These are phyloP conservation scores for Ormyrus pomaceus DNA, from an alignment of 2,888 invertebrate species.

Conservation along the genomic window DNA sequence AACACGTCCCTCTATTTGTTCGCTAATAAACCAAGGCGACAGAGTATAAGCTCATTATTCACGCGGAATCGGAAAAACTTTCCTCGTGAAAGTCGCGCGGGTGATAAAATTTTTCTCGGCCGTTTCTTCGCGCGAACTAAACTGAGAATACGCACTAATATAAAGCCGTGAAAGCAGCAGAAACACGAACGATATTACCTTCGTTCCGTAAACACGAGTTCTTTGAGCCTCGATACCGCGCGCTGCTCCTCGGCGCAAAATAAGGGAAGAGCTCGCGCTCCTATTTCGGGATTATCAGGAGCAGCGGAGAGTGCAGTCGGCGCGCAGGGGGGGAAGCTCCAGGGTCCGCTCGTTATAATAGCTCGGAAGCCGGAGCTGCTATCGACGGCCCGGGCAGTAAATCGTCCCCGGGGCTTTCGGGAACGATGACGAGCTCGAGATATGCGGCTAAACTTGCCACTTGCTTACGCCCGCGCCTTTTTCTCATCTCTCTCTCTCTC, in stretches of 20 bases:
- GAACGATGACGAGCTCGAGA: conserved; percentile 22
- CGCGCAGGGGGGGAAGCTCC: background rate
- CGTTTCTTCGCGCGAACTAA: too few relatives aligned
- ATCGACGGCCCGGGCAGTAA: conserved; percentile 17
- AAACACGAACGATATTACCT: too few relatives aligned
- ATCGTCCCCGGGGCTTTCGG: conserved; percentile 24
- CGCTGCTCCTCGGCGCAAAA: conserved; percentile 13
- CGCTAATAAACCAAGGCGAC: too few relatives aligned
- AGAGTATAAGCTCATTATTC: too few relatives aligned
- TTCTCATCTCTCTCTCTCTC: background rate
- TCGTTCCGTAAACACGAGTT: too few relatives aligned
- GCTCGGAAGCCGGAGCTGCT: background rate
- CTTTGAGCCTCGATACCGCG: too few relatives aligned
- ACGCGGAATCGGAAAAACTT: too few relatives aligned
- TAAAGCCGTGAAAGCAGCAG: too few relatives aligned
- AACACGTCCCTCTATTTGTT: too few relatives aligned
- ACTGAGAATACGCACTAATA: too few relatives aligned
- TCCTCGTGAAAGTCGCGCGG: too few relatives aligned
- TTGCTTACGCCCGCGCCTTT: background rate
- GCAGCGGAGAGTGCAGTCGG: background rate
- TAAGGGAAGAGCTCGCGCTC: background rate
- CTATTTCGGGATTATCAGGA: background rate
- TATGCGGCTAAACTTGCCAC: background rate
- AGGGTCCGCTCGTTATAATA: conserved; percentile 31
- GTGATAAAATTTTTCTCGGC: too few relatives aligned